Evolutionary conservation across 30 jellyfish, hydroid and myxozoan species (phyloP).

Genomic region (Aurelia sp.): DNA sequence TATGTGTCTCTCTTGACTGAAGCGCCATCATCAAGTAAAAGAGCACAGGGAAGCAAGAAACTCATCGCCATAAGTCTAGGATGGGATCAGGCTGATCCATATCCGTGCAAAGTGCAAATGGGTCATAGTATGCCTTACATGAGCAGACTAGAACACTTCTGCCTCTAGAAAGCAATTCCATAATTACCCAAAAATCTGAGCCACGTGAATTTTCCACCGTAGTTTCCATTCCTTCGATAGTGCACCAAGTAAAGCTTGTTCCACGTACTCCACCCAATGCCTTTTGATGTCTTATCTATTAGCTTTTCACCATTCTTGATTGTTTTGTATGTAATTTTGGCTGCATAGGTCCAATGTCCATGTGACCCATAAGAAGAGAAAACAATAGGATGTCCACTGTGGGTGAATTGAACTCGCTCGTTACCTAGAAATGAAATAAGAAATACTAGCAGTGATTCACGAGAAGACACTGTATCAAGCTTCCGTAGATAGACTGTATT

Average conservation of each 20-base stretch:
- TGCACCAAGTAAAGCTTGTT: slow-evolving; percentile 26
- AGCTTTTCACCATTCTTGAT: slow-evolving; percentile 36
- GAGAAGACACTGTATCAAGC: too few species aligned
- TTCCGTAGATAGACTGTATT: too few species aligned
- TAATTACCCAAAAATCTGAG: slow-evolving; percentile 41
- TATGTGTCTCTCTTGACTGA: too few species aligned
- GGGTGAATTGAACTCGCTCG: neutral
- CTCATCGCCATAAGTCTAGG: too few species aligned
- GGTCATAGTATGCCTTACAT: too few species aligned
- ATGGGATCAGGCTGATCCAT: too few species aligned
- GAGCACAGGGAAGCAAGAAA: too few species aligned
- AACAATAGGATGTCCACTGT: slow-evolving; percentile 35
- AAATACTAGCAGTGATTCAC: neutral
- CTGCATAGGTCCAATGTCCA: slow-evolving; percentile 10
- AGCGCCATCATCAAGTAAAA: too few species aligned
- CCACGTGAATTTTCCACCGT: slow-evolving; percentile 30
- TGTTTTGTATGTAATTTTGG: neutral
- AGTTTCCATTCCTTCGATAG: neutral
- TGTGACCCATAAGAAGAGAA: slow-evolving; percentile 12
- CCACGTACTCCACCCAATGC: neutral
- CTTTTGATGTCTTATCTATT: slow-evolving; percentile 21
- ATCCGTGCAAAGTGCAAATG: too few species aligned
- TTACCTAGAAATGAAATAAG: neutral
- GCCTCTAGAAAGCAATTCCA: too few species aligned
- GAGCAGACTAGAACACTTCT: too few species aligned